Conservation (phyloP, 2,113 vertebrate species). For the Microtus pennsylvanicus region DNA sequence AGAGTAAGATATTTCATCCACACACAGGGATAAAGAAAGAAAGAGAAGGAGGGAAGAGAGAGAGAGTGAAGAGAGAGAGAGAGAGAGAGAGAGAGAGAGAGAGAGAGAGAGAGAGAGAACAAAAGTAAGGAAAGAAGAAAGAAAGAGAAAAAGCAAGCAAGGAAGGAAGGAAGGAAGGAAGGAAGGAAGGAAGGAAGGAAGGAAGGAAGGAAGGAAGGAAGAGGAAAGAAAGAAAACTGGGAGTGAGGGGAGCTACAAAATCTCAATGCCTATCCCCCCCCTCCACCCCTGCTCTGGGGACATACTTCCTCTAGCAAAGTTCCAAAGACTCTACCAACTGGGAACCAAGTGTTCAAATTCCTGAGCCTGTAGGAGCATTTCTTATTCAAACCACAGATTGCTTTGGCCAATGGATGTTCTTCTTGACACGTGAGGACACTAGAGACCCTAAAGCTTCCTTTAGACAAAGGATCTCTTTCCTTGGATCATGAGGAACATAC, state of each 20-base stretch:
- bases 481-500: background rate
- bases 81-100: too few relatives aligned
- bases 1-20: background rate
- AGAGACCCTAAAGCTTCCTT: background rate
- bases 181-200: too few relatives aligned
- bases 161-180: too few relatives aligned
- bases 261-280: background rate
- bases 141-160: too few relatives aligned
- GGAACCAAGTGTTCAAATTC: background rate
- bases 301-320: background rate
- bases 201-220: too few relatives aligned
- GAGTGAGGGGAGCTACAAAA: background rate
- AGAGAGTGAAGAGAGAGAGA: too few relatives aligned
- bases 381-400: background rate
- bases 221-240: background rate
- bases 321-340: background rate
- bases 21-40: background rate
- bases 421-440: background rate
- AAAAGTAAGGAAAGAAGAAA: too few relatives aligned
- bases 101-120: too few relatives aligned
- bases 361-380: background rate
- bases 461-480: background rate
- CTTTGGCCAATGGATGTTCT: background rate
- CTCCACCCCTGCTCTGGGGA: too few relatives aligned
- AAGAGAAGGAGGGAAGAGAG: too few relatives aligned